Evolutionary conservation across 2,888 invertebrate species (phyloP).

Genomic region (Cataglyphis cursor): DNA sequence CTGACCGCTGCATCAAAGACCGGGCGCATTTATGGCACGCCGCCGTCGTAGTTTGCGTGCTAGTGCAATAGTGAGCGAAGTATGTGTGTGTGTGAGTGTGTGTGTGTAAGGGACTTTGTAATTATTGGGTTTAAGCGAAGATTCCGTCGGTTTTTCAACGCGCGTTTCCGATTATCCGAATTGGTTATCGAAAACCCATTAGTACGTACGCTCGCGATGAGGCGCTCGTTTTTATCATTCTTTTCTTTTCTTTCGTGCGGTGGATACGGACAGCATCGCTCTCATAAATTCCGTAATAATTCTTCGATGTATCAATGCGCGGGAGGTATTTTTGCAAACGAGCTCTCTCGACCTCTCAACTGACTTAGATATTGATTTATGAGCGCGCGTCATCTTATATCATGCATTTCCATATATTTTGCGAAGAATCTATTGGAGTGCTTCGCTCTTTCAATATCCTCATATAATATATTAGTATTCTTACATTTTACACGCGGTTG

Average conservation of each 20-base stretch:
- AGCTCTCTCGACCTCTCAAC: conserved; percentile 11
- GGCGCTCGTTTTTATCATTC: conserved; percentile 23
- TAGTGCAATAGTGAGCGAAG: not conserved
- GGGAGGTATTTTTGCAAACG: conserved; percentile 29
- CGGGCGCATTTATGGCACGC: conserved; percentile 62
- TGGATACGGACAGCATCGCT: conserved; percentile 21
- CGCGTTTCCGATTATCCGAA: conserved; percentile 47
- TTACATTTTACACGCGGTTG: not conserved
- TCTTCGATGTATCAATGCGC: conserved; percentile 46
- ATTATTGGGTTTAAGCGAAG: conserved; percentile 52
- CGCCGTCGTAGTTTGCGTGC: conserved; percentile 17
- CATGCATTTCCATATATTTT: conserved; percentile 1
- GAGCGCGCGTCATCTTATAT: conserved; percentile 26
- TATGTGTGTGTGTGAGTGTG: not conserved
- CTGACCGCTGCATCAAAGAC: conserved; percentile 67
- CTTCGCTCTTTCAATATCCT: conserved; percentile 12
- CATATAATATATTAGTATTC: not conserved
- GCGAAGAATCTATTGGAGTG: not conserved
- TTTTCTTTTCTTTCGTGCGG: not conserved
- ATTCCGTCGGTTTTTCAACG: conserved; percentile 46
- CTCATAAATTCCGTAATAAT: conserved; percentile 53
- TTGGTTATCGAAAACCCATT: conserved; percentile 56
- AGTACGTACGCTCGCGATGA: conserved; percentile 47
- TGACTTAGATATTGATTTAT: conserved; percentile 44
- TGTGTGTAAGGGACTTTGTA: conserved; percentile 46